Evolutionary conservation across 2,888 invertebrate species (phyloP).

Genomic region (Scaptomyza cyrtandrae): DNA sequence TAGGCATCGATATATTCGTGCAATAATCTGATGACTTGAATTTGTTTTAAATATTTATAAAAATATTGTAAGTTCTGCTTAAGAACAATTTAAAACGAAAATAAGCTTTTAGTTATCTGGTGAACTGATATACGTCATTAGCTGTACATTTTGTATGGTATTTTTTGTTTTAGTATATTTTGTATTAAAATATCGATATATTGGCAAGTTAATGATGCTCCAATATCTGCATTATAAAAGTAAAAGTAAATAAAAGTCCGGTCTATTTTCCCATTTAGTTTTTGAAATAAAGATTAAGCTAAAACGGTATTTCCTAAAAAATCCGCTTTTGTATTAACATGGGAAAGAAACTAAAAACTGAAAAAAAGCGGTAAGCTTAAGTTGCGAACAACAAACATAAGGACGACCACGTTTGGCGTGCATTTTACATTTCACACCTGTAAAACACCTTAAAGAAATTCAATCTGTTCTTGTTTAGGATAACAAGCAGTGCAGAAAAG

Average conservation of each 20-base stretch:
- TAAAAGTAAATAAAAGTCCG: not conserved
- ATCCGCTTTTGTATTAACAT: not conserved
- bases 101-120: not conserved
- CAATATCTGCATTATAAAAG: not conserved
- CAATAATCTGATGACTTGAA: not conserved
- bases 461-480: constrained; percentile 3
- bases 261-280: not conserved
- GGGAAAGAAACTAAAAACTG: not conserved
- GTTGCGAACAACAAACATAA: not conserved
- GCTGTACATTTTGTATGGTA: not conserved
- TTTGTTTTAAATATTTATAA: not conserved
- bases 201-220: too few relatives aligned
- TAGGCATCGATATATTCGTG: not conserved
- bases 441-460: not conserved
- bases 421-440: not conserved
- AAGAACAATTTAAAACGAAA: too few relatives aligned
- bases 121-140: not conserved
- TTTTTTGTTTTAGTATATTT: not conserved
- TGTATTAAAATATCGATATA: not conserved
- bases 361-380: not conserved
- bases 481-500: not conserved
- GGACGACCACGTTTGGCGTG: not conserved
- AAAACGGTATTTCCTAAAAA: not conserved
- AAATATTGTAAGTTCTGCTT: too few relatives aligned
- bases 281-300: not conserved